phyloP scores from a whole-genome alignment of 1,140 invertebrate genomes.

The Trichogramma pretiosum region DNA sequence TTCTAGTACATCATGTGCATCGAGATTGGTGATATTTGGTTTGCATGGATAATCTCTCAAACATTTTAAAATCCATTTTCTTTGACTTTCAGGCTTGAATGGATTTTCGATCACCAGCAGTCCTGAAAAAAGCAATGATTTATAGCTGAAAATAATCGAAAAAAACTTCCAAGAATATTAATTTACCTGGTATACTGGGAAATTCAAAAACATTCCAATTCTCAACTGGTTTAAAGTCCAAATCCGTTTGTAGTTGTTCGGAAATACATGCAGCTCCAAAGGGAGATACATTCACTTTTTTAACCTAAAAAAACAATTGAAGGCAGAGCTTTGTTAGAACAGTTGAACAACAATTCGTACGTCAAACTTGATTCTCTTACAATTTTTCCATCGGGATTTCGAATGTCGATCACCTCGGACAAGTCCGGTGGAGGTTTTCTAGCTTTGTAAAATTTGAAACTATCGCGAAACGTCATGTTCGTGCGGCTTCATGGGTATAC shows the following conservation, averaged over 20 bases:
- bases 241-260: too few species aligned
- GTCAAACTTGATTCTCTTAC: conserved; percentile 21
- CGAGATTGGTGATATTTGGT: conserved; percentile 74
- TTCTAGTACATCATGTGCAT: conserved; percentile 45
- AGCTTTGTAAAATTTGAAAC: conserved; percentile 55
- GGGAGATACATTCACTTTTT: conserved; percentile 13
- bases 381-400: conserved; percentile 17
- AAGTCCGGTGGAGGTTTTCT: conserved; percentile 44
- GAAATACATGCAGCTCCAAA: too few species aligned
- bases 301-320: conserved; percentile 30
- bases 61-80: conserved; percentile 73
- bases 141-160: too few species aligned
- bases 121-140: too few species aligned
- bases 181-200: conserved; percentile 46
- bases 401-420: conserved; percentile 46
- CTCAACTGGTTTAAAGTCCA: conserved; percentile 19
- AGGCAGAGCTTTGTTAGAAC: background rate
- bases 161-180: conserved; percentile 6
- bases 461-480: conserved; percentile 51
- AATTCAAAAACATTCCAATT: conserved; percentile 54
- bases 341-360: conserved; percentile 21
- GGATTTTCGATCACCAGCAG: conserved; percentile 76
- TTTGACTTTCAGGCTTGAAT: conserved; percentile 66
- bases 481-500: conserved; percentile 11
- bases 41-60: conserved; percentile 64